These are phyloP conservation scores for Xiphorhynchus elegans DNA, from an alignment of 2,113 vertebrate genomes.

Conservation along the genomic window DNA sequence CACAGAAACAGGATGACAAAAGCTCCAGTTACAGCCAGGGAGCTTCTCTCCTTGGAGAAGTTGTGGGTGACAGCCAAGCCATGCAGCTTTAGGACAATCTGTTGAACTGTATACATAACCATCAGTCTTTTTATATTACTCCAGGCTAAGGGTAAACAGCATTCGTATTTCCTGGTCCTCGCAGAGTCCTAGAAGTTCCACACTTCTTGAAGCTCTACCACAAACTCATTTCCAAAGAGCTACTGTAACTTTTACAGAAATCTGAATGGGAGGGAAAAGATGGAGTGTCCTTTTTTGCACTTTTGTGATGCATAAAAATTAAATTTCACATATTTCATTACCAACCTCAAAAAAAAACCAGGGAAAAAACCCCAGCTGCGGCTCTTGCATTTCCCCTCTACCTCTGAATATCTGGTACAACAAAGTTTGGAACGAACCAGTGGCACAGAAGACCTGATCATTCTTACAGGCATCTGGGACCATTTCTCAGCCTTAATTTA, in stretches of 20 bases:
- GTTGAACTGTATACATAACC: not conserved
- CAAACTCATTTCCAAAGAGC: not conserved
- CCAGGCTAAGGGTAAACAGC: not conserved
- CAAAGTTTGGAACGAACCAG: not conserved
- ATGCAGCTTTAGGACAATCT: not conserved
- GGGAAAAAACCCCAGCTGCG: not conserved
- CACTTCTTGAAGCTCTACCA: not conserved
- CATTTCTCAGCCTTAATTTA: not conserved
- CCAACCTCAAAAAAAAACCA: not conserved
- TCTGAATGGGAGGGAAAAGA: not conserved
- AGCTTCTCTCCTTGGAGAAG: not conserved
- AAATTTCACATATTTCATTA: not conserved
- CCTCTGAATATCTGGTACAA: not conserved
- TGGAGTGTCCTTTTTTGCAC: not conserved
- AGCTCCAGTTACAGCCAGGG: not conserved
- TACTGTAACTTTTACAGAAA: not conserved
- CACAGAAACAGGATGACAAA: not conserved
- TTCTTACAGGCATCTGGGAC: not conserved
- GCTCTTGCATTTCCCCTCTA: not conserved
- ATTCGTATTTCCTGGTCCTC: not conserved
- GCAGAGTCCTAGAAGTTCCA: not conserved
- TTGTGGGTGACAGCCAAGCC: not conserved
- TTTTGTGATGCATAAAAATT: not conserved
- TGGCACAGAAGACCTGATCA: not conserved
- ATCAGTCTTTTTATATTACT: not conserved